phyloP scores from a whole-genome alignment of 2,888 invertebrate genomes.

The Dione vanillae region DNA sequence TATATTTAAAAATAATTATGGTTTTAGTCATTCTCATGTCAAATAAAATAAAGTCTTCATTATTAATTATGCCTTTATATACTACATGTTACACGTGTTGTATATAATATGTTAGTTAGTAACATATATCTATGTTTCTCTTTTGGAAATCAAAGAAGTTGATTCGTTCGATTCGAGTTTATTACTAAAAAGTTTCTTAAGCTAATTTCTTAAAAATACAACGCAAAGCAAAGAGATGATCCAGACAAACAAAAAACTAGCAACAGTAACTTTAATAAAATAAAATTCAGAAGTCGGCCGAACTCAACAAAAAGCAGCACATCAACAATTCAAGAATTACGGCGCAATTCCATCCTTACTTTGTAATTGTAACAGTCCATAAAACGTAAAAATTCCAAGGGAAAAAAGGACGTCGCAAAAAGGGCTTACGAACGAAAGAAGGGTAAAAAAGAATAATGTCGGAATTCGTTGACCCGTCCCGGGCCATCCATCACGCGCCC shows the following conservation, averaged over 20 bases:
- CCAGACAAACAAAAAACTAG: constrained; percentile 15
- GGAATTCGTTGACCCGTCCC: constrained; percentile 85
- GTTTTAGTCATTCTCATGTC: neutral
- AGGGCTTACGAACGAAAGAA: constrained; percentile 83
- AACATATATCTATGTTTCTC: too few species aligned
- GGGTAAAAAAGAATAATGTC: constrained; percentile 85
- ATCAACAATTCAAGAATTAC: constrained; percentile 73
- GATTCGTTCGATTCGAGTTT: neutral
- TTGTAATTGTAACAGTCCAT: constrained; percentile 83
- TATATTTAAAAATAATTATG: neutral
- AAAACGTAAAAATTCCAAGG: constrained; percentile 78
- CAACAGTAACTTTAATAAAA: constrained; percentile 11
- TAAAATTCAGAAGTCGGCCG: constrained; percentile 31
- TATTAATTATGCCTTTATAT: neutral
- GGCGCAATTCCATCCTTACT: constrained; percentile 81
- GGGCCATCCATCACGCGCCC: constrained; percentile 83
- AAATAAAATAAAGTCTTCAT: neutral
- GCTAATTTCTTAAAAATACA: neutral
- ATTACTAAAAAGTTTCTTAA: neutral
- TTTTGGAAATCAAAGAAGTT: neutral
- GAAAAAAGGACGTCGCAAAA: constrained; percentile 82
- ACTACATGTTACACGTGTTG: neutral
- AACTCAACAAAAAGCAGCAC: constrained; percentile 31
- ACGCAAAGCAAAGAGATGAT: neutral
- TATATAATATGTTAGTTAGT: too few species aligned